phyloP scores from a whole-genome alignment of 2,797 vertebrate genomes.

The Sebastes variabilis region DNA sequence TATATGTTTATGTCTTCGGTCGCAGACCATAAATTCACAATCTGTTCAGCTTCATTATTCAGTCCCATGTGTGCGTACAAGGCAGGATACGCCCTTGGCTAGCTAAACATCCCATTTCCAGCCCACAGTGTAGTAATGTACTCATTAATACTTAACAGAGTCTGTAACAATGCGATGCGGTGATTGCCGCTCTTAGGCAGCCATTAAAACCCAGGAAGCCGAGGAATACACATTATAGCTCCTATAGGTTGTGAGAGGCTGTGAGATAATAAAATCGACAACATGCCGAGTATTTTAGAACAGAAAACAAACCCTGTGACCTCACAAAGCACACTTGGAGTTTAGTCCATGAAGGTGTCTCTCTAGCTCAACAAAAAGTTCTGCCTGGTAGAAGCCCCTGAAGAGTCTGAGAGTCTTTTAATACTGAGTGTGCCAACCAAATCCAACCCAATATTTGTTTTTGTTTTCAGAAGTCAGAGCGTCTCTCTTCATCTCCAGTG shows the following conservation, averaged over 20 bases:
- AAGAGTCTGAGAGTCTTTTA: background rate
- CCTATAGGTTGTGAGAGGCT: slow-evolving; percentile 35
- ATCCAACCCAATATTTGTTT: background rate
- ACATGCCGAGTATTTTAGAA: background rate
- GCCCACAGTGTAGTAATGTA: slow-evolving; percentile 45
- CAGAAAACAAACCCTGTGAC: slow-evolving; percentile 37
- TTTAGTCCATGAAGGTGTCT: background rate
- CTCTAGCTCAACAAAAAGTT: background rate
- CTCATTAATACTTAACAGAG: slow-evolving; percentile 68
- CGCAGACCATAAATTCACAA: slow-evolving; percentile 48
- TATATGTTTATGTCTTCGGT: slow-evolving; percentile 41
- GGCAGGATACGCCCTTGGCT: slow-evolving; percentile 40
- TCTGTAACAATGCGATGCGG: slow-evolving; percentile 30
- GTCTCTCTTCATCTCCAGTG: background rate
- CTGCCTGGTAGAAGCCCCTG: background rate
- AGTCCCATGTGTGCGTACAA: slow-evolving; percentile 18
- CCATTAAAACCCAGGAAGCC: slow-evolving; percentile 47
- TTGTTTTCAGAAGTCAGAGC: background rate
- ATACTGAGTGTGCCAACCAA: background rate
- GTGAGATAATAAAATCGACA: slow-evolving; percentile 24
- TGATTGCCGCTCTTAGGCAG: slow-evolving; percentile 41
- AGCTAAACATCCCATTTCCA: slow-evolving; percentile 54
- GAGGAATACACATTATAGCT: slow-evolving; percentile 25
- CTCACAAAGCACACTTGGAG: background rate
- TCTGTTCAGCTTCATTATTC: slow-evolving; percentile 56